phyloP scores from a whole-genome alignment of 2,113 vertebrate species.

The Sclerurus mexicanus region DNA sequence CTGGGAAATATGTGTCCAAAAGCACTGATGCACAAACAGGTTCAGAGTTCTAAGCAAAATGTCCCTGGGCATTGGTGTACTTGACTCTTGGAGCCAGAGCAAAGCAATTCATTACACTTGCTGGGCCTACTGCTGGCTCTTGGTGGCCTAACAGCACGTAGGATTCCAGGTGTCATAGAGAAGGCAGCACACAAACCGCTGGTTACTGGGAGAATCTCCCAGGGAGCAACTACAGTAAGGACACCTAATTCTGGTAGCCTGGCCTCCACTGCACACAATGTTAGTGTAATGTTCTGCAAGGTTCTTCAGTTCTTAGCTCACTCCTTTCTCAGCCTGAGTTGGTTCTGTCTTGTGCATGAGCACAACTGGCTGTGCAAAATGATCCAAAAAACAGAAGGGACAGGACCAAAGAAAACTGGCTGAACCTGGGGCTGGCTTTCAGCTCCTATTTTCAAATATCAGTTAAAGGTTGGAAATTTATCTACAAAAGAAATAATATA shows the following conservation, averaged over 20 bases:
- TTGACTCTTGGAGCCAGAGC: constrained; percentile 69
- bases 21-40: constrained; percentile 58
- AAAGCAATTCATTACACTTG: constrained; percentile 62
- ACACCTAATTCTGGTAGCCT: constrained; percentile 30
- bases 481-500: constrained; percentile 81
- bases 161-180: constrained; percentile 41
- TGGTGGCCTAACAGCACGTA: background rate
- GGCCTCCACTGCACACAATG: background rate
- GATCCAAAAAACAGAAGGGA: constrained; percentile 69
- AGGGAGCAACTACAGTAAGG: constrained; percentile 9
- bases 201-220: constrained; percentile 33
- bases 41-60: constrained; percentile 68
- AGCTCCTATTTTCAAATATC: constrained; percentile 71
- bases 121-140: constrained; percentile 44
- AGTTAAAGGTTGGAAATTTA: constrained; percentile 73
- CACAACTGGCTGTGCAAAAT: constrained; percentile 44
- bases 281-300: constrained; percentile 47
- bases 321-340: constrained; percentile 61
- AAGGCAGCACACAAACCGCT: constrained; percentile 36
- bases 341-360: constrained; percentile 30
- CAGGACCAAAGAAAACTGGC: constrained; percentile 66
- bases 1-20: constrained; percentile 40
- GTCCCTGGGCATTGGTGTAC: constrained; percentile 65
- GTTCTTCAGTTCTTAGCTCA: constrained; percentile 56
- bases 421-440: constrained; percentile 59